These are phyloP conservation scores for Apis florea DNA, from an alignment of 1,140 invertebrate genomes.

Conservation along the genomic window DNA sequence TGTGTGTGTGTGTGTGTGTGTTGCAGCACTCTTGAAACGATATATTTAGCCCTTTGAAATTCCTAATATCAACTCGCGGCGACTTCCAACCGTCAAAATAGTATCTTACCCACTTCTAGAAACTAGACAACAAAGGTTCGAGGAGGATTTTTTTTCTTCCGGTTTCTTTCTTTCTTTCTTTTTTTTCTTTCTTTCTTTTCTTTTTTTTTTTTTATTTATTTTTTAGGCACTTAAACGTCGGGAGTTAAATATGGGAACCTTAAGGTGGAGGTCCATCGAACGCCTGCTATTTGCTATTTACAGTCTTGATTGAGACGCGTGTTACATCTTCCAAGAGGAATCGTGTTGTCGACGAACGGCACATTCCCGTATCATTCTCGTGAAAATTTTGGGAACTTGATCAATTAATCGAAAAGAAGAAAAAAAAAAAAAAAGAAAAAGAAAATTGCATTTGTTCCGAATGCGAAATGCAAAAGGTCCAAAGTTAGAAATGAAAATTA, in stretches of 20 bases:
- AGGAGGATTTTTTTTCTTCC: conserved; percentile 55
- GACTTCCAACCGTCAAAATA: conserved; percentile 34
- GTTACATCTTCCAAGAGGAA: conserved; percentile 37
- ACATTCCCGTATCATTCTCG: neutral
- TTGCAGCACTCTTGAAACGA: conserved; percentile 16
- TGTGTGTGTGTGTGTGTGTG: neutral
- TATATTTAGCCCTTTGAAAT: conserved; percentile 1
- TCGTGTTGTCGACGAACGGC: conserved; percentile 30
- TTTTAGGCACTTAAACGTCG: conserved; percentile 66
- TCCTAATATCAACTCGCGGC: neutral
- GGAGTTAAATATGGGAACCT: conserved; percentile 58
- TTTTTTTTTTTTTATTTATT: conserved; percentile 28
- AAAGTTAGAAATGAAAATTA: neutral
- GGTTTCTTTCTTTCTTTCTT: conserved; percentile 36
- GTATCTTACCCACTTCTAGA: conserved; percentile 58
- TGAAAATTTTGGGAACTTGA: neutral
- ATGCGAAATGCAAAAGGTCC: no score
- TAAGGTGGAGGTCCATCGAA: conserved; percentile 55
- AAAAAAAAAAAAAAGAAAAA: neutral
- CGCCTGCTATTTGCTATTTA: conserved; percentile 60
- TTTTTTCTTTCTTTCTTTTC: conserved; percentile 21
- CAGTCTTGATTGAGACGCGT: conserved; percentile 54
- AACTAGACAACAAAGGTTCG: conserved; percentile 60
- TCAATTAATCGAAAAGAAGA: neutral
- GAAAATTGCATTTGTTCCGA: no score